phyloP scores from a whole-genome alignment of 1,140 invertebrate species.

The Leptinotarsa lineolata region DNA sequence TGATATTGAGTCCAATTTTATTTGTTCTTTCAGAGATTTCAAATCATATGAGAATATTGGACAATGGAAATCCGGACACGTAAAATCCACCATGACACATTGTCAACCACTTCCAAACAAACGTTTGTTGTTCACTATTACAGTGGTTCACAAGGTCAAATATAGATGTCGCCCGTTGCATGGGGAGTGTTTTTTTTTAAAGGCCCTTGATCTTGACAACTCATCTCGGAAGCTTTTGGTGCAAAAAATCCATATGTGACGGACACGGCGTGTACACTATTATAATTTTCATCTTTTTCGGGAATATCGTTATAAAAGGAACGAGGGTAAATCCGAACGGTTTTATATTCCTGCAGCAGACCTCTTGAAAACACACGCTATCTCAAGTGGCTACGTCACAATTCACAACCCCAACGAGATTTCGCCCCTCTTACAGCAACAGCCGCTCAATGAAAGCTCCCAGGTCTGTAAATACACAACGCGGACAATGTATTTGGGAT shows the following conservation, averaged over 20 bases:
- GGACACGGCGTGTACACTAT: background rate
- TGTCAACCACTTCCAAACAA: too few relatives aligned
- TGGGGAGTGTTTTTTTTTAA: too few relatives aligned
- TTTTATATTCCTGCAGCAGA: slow-evolving; percentile 22
- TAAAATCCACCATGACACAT: too few relatives aligned
- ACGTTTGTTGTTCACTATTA: too few relatives aligned
- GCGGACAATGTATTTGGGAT: slow-evolving; percentile 1
- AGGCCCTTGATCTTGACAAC: too few relatives aligned
- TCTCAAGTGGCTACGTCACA: slow-evolving; percentile 39
- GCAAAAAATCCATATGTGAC: background rate
- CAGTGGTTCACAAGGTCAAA: too few relatives aligned
- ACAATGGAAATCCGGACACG: too few relatives aligned
- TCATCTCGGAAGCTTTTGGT: too few relatives aligned
- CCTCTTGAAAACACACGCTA: slow-evolving; percentile 39
- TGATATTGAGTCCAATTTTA: too few relatives aligned
- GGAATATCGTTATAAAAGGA: slow-evolving; percentile 14
- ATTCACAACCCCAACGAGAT: slow-evolving; percentile 20
- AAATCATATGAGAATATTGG: too few relatives aligned
- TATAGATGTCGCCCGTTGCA: too few relatives aligned
- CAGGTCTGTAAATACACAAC: background rate
- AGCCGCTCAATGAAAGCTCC: background rate
- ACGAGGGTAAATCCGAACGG: slow-evolving; percentile 20
- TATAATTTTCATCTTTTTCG: background rate
- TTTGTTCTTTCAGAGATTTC: too few relatives aligned
- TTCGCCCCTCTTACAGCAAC: background rate